phyloP scores from a whole-genome alignment of 2,888 invertebrate genomes.

The Watsonalla cultraria region DNA sequence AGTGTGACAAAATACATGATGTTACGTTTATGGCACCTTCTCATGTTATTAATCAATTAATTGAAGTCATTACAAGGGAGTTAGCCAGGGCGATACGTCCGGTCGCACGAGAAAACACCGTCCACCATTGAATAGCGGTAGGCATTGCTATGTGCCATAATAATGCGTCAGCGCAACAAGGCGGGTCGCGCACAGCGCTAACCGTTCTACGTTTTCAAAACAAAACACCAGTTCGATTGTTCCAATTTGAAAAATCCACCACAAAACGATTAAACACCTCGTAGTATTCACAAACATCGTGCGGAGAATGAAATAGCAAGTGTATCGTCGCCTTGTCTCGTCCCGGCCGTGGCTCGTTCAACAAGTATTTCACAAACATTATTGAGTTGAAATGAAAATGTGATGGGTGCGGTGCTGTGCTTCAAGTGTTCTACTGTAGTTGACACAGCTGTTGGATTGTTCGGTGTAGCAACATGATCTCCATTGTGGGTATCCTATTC shows the following conservation, averaged over 20 bases:
- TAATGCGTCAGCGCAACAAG: slow-evolving; percentile 53
- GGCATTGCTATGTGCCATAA: slow-evolving; percentile 52
- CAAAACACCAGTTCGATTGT: slow-evolving; percentile 64
- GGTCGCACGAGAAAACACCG: slow-evolving; percentile 55
- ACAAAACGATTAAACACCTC: slow-evolving; percentile 69
- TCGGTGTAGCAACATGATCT: slow-evolving; percentile 42
- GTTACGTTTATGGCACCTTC: too few relatives aligned
- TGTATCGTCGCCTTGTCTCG: slow-evolving; percentile 29
- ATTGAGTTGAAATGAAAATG: slow-evolving; percentile 47
- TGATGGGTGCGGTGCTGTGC: slow-evolving; percentile 51
- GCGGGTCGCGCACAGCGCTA: slow-evolving; percentile 41
- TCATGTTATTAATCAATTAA: slow-evolving; percentile 5
- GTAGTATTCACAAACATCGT: slow-evolving; percentile 64
- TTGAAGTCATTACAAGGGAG: slow-evolving; percentile 20
- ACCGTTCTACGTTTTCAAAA: slow-evolving; percentile 67
- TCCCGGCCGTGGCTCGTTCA: slow-evolving; percentile 30
- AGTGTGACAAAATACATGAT: too few relatives aligned
- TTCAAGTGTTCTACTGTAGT: slow-evolving; percentile 34
- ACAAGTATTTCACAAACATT: slow-evolving; percentile 25
- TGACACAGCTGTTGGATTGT: slow-evolving; percentile 34
- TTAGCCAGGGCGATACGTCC: slow-evolving; percentile 32
- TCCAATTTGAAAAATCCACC: slow-evolving; percentile 63
- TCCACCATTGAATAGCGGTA: slow-evolving; percentile 43
- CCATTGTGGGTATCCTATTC: slow-evolving; percentile 46
- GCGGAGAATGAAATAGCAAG: slow-evolving; percentile 37